These are phyloP conservation scores for Drosophila nigrodunni DNA, from an alignment of 1,140 invertebrate genomes.

Conservation along the genomic window DNA sequence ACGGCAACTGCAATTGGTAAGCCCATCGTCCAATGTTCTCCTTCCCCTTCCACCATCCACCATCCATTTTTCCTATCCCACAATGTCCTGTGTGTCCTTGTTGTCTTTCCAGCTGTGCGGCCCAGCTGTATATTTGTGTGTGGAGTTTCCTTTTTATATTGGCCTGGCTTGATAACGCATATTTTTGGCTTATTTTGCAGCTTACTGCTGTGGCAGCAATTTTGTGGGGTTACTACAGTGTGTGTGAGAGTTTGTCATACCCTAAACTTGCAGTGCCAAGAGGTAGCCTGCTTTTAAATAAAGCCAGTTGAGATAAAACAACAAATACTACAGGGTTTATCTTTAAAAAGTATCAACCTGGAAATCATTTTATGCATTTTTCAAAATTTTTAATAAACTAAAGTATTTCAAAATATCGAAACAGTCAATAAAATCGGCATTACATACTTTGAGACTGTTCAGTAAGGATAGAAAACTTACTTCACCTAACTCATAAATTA, in stretches of 20 bases:
- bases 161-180: conserved; percentile 78
- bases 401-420: too few relatives aligned
- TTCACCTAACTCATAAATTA: too few relatives aligned
- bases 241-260: conserved; percentile 23
- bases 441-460: too few relatives aligned
- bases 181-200: conserved; percentile 82
- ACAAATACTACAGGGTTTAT: too few relatives aligned
- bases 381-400: too few relatives aligned
- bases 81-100: conserved; percentile 38
- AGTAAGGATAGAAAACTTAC: too few relatives aligned
- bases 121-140: conserved; percentile 28
- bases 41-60: too few relatives aligned
- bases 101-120: conserved; percentile 66
- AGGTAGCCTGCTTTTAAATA: not conserved
- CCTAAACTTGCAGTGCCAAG: conserved; percentile 1
- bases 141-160: conserved; percentile 67
- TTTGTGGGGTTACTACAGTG: conserved; percentile 50
- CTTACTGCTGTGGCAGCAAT: conserved; percentile 79
- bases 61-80: not conserved
- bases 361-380: too few relatives aligned
- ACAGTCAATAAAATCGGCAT: too few relatives aligned
- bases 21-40: not conserved
- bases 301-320: not conserved
- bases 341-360: too few relatives aligned
- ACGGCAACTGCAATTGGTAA: conserved; percentile 72